phyloP scores from a whole-genome alignment of 2,113 vertebrate genomes.

The Nyctereutes procyonoides region DNA sequence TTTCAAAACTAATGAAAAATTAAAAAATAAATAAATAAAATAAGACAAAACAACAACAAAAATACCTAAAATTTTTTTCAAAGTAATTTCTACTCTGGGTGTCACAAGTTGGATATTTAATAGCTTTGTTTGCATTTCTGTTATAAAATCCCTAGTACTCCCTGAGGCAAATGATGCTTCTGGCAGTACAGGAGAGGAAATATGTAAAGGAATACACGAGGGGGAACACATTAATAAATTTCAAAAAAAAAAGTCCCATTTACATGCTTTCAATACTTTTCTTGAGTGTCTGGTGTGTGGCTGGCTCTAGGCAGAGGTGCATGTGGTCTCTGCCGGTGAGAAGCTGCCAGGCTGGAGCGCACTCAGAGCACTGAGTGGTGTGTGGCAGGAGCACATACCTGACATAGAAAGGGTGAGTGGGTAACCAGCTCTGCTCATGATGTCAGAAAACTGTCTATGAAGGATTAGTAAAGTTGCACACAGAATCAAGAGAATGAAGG shows the following conservation, averaged over 20 bases:
- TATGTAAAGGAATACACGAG: no score
- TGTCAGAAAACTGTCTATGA: no score
- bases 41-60: not conserved
- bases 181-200: not conserved
- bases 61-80: not conserved
- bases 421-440: not conserved
- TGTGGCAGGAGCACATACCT: rapidly evolving
- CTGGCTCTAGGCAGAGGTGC: no score
- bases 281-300: not conserved
- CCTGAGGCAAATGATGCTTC: not conserved
- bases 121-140: not conserved
- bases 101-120: not conserved
- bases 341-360: not conserved
- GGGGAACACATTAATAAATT: not conserved
- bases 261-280: not conserved
- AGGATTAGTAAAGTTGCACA: not conserved
- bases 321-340: not conserved
- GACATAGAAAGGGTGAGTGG: not conserved
- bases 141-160: not conserved
- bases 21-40: not conserved
- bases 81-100: not conserved
- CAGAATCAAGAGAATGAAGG: not conserved
- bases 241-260: not conserved
- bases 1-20: not conserved
- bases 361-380: no score